Evolutionary conservation across 2,888 invertebrate species (phyloP), one percentile per base, ranked within the genome.

Genomic region (Drosophila kambysellisi): DNA sequence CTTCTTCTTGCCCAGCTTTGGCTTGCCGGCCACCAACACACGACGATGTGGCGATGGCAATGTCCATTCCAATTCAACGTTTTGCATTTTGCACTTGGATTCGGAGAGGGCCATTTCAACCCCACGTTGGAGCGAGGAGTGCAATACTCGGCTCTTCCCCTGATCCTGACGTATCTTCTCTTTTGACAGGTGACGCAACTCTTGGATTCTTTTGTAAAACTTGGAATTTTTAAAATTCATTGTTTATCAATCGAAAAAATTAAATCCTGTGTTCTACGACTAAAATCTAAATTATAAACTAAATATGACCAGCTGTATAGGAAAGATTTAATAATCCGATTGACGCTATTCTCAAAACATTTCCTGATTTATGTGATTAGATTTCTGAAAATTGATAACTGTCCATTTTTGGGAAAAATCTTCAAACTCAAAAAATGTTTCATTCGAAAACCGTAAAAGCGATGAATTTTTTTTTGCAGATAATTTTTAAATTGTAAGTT

Each of bases 211-310:
- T 79, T 88, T 92, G 56, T 82, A 89, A 81, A 92, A 92, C 91
- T 91, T 92, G 20, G 90, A 92, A 80, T 90, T 92, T 87, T 91
- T 92, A 50, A 92, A 79, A 87, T 91, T 92, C 92, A 92, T 92
- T 78, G 72, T 63, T 70, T 59, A 48, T 61, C 59, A 50, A 67
- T 68, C 52, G 56, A 41, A 50, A 80, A 57, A 68, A 51, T 30
- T 68, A 48, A 48, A 57, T 81, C 52, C 59, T 53, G 52, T 74
- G 64, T 74, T 60, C 41, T 56, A 65, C 54, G 59, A 62, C 48
- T 50, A 60, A 81, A 73, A 79, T 64, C 57, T 20, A 73, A 81
- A 51, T 68, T 41, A 30, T 32, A 30, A 80, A 66, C 58, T 43
- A 78, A 54, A 50, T 67, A 57, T 52, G 56, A 39, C 17, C 54